phyloP scores from a whole-genome alignment of 2,888 invertebrate genomes.

The Stenichneumon culpator region DNA sequence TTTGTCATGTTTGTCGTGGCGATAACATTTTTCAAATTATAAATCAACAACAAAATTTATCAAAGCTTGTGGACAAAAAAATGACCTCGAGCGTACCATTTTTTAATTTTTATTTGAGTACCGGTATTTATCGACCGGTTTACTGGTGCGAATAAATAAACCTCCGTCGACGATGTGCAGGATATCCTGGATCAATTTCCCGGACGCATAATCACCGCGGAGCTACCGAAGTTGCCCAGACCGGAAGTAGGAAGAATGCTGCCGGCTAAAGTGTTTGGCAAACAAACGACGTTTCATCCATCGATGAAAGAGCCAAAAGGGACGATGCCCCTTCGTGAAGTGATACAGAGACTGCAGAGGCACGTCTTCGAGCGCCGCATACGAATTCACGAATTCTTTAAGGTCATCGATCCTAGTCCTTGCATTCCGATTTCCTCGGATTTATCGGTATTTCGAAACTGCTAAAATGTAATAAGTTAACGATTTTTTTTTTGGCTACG shows the following conservation, averaged over 20 bases:
- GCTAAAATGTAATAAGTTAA: not conserved
- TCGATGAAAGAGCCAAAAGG: constrained; percentile 86
- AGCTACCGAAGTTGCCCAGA: constrained; percentile 89
- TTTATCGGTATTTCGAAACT: not conserved
- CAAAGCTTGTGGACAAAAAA: too few species aligned
- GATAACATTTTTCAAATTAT: too few species aligned
- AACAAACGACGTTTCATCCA: constrained; percentile 88
- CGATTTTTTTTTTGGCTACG: not conserved
- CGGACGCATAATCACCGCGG: constrained; percentile 89
- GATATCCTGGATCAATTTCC: constrained; percentile 87
- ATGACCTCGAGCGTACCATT: not conserved
- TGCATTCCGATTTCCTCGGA: not conserved
- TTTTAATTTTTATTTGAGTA: constrained; percentile 1
- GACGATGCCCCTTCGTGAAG: constrained; percentile 86
- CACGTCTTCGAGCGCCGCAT: constrained; percentile 89
- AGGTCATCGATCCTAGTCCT: constrained; percentile 84
- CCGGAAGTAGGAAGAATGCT: constrained; percentile 88
- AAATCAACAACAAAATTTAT: too few species aligned
- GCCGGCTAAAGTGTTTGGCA: constrained; percentile 86
- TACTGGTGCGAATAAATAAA: not conserved
- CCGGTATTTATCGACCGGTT: not conserved
- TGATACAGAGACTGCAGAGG: constrained; percentile 89
- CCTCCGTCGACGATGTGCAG: constrained; percentile 77
- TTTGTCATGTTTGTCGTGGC: too few species aligned
- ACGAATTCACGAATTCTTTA: constrained; percentile 90